Conservation (phyloP, 2,888 invertebrate genomes). For the Sminthurinus aureus region DNA sequence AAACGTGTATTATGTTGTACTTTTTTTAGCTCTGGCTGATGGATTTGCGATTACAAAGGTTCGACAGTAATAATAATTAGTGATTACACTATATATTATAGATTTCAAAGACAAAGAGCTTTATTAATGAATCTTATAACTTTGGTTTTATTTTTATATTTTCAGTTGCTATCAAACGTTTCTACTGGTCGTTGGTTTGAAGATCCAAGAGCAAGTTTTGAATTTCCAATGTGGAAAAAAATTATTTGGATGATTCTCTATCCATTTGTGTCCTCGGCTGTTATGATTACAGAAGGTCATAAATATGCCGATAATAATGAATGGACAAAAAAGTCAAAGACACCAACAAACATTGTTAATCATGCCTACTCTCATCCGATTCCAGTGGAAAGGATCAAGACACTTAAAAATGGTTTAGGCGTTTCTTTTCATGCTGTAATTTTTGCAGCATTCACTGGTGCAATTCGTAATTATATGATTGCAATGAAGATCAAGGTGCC, state of each 20-base stretch:
- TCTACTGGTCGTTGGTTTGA: not conserved
- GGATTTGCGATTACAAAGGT: not conserved
- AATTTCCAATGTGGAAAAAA: not conserved
- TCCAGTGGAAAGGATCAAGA: not conserved
- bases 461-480: slow-evolving; percentile 15
- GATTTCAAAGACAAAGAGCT: not conserved
- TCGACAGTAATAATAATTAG: not conserved
- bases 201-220: not conserved
- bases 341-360: not conserved
- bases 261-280: not conserved
- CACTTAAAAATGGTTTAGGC: not conserved
- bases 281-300: not conserved
- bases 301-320: not conserved
- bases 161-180: not conserved
- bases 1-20: too few species aligned
- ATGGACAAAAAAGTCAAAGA: not conserved
- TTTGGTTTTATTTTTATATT: not conserved
- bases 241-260: not conserved
- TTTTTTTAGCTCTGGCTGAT: not conserved
- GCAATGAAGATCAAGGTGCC: not conserved
- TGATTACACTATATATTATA: too few species aligned
- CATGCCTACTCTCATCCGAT: not conserved
- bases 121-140: not conserved
- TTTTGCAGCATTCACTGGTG: slow-evolving; percentile 2
- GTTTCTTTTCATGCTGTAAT: not conserved